A percentile compares a stretch with the other conserved stretches of the same genome.
phyloP scores from a whole-genome alignment of 1,140 invertebrate genomes.

The Streblospio benedicti region DNA sequence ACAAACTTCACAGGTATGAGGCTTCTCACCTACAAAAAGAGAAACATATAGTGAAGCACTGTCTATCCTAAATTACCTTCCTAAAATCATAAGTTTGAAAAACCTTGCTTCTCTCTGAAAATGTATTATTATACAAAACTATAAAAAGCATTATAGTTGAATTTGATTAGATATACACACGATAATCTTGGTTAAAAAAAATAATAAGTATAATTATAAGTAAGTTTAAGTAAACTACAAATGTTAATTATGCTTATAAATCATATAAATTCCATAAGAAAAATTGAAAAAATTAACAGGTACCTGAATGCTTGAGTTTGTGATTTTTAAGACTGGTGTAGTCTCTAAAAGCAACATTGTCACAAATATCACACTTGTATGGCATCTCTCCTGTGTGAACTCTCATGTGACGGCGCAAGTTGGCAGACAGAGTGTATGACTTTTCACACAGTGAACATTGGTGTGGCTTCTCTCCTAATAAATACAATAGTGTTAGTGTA shows the following conservation, averaged over 20 bases:
- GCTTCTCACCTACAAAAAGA: slow-evolving; percentile 3
- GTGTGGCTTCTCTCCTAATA: background rate
- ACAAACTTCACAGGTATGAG: slow-evolving; percentile 3
- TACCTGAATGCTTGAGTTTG: slow-evolving; percentile 2
- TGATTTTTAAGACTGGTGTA: background rate
- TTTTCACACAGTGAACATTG: slow-evolving; percentile 8
- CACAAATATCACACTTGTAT: background rate
- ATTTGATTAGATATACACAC: too few species aligned
- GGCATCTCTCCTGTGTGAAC: slow-evolving; percentile 11
- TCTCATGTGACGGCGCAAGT: slow-evolving; percentile 2
- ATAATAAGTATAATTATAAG: background rate
- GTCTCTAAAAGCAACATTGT: background rate
- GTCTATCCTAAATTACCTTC: too few species aligned
- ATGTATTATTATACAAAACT: too few species aligned
- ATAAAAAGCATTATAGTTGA: too few species aligned
- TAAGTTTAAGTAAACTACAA: too few species aligned
- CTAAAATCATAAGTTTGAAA: too few species aligned
- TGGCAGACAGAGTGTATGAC: background rate
- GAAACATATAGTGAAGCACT: too few species aligned
- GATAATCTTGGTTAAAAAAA: too few species aligned
- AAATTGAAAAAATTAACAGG: background rate
- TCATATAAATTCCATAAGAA: too few species aligned
- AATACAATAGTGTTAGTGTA: background rate
- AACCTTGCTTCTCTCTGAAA: too few species aligned
- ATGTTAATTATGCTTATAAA: too few species aligned